phyloP scores from a whole-genome alignment of 2,113 vertebrate genomes.

The Petrocephalus zakoni region DNA sequence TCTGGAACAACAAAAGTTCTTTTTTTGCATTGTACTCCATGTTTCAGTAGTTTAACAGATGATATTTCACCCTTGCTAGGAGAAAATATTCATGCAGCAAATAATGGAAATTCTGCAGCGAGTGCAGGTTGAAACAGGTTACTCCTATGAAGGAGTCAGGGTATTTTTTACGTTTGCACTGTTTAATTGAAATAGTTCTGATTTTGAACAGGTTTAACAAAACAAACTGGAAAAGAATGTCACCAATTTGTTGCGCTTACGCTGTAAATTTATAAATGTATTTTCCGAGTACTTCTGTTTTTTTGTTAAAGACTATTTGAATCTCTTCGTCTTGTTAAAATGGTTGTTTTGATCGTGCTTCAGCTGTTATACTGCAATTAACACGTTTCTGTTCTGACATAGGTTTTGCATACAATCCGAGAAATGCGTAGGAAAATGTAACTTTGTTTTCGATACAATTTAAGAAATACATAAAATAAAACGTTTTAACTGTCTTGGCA shows the following conservation, averaged over 20 bases:
- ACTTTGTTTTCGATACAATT: slow-evolving; percentile 49
- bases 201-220: slow-evolving; percentile 33
- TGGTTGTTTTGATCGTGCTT: slow-evolving; percentile 38
- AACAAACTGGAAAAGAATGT: slow-evolving; percentile 33
- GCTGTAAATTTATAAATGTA: slow-evolving; percentile 26
- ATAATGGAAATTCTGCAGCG: background rate
- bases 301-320: slow-evolving; percentile 34
- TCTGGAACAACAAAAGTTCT: background rate
- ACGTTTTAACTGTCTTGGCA: slow-evolving; percentile 26
- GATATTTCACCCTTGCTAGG: background rate
- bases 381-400: slow-evolving; percentile 57
- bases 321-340: slow-evolving; percentile 30
- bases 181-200: slow-evolving; percentile 20
- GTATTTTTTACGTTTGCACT: background rate
- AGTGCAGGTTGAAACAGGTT: slow-evolving; percentile 22
- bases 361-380: slow-evolving; percentile 58
- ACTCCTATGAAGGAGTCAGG: slow-evolving; percentile 15
- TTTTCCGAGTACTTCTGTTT: slow-evolving; percentile 1
- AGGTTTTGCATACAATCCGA: slow-evolving; percentile 50
- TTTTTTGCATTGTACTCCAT: slow-evolving; percentile 2
- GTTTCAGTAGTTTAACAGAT: background rate
- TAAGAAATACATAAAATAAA: slow-evolving; percentile 41
- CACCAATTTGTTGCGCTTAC: slow-evolving; percentile 31
- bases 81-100: background rate
- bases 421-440: slow-evolving; percentile 38